phyloP scores from a whole-genome alignment of 2,888 invertebrate genomes.

The Idaea dimidiata region DNA sequence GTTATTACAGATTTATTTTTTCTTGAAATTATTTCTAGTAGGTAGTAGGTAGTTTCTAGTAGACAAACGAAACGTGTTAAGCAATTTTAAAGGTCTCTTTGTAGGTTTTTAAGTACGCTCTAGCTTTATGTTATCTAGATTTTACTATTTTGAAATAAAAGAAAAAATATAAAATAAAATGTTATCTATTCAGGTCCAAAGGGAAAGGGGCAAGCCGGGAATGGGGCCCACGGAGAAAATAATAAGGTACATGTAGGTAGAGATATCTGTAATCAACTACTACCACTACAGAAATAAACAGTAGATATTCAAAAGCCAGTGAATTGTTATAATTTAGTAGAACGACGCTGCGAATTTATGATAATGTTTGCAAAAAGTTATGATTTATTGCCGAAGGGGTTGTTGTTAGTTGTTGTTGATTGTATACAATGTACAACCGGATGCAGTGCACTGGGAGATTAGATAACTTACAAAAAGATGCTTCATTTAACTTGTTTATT shows the following conservation, averaged over 20 bases:
- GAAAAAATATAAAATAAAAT: too few species aligned
- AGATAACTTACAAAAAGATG: not conserved
- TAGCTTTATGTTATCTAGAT: too few species aligned
- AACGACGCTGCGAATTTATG: constrained; percentile 44
- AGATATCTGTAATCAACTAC: not conserved
- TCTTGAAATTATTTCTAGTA: too few species aligned
- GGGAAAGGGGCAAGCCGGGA: too few species aligned
- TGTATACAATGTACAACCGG: not conserved
- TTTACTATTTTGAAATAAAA: too few species aligned
- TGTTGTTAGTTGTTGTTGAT: not conserved
- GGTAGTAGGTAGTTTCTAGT: too few species aligned
- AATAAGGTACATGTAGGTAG: not conserved
- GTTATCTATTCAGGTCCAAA: too few species aligned
- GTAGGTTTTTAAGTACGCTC: too few species aligned
- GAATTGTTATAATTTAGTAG: constrained; percentile 27
- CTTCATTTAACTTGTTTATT: too few species aligned
- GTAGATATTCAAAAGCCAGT: constrained; percentile 18
- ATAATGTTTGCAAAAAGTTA: constrained; percentile 54
- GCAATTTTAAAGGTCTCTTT: not conserved
- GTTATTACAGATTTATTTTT: too few species aligned
- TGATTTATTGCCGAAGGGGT: constrained; percentile 38
- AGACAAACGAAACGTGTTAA: not conserved
- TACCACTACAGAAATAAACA: constrained; percentile 7
- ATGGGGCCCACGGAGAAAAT: too few species aligned
- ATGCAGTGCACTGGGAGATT: not conserved